These are phyloP conservation scores for Scolopax mira DNA, from an alignment of 2,113 vertebrate species.

Conservation along the genomic window DNA sequence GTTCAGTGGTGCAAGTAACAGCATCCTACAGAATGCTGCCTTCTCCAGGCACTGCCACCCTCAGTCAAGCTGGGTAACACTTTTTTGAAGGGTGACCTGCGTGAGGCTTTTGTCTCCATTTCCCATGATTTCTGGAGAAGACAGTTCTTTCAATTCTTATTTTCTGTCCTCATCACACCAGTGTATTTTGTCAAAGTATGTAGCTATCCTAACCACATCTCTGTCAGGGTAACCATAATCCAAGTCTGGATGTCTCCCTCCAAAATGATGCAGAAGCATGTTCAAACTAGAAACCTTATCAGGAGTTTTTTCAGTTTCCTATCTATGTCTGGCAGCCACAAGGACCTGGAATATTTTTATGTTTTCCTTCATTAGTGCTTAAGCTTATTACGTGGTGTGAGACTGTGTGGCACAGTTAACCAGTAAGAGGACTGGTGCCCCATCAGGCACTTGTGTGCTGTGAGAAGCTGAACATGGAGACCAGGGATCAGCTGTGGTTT, in stretches of 20 bases:
- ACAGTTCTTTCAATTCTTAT: neutral
- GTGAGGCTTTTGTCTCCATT: neutral
- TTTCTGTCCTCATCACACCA: neutral
- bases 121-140: neutral
- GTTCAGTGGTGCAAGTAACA: neutral
- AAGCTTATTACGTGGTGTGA: neutral
- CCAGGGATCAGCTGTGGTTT: neutral
- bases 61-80: neutral
- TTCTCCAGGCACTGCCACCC: neutral
- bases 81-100: neutral
- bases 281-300: neutral
- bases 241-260: neutral
- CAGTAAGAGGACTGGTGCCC: neutral
- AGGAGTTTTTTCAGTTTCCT: neutral
- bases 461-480: neutral
- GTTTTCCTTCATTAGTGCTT: neutral
- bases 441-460: neutral
- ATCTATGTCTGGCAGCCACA: accelerated
- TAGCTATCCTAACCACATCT: neutral
- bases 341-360: neutral
- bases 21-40: neutral
- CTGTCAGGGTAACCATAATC: neutral
- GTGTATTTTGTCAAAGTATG: neutral
- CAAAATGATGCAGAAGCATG: accelerated
- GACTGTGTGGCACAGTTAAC: neutral